A percentile compares a stretch with the other conserved stretches of the same genome.
These are phyloP conservation scores for Linyphia triangularis DNA, from an alignment of 2,888 invertebrate species.

Conservation along the genomic window DNA sequence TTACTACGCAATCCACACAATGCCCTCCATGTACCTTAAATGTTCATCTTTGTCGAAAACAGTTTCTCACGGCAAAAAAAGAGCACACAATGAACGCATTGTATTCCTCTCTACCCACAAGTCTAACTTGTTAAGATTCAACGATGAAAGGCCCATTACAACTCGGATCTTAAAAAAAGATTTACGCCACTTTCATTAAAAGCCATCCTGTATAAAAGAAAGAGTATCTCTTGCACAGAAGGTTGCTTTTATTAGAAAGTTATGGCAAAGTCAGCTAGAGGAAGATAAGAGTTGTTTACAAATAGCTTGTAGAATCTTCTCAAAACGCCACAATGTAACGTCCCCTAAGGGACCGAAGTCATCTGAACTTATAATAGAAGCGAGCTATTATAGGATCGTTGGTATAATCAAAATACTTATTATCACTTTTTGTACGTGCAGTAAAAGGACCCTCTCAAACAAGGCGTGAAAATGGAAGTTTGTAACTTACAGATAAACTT, in stretches of 20 bases:
- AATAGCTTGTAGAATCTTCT: conserved; percentile 34
- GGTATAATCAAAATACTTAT: conserved; percentile 51
- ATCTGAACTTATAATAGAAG: conserved; percentile 46
- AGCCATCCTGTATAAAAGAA: neutral
- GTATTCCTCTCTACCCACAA: neutral
- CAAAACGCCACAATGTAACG: conserved; percentile 31
- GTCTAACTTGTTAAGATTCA: neutral
- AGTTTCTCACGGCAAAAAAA: neutral
- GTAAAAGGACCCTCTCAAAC: neutral
- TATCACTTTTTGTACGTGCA: conserved; percentile 19
- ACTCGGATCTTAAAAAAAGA: neutral
- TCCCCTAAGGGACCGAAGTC: conserved; percentile 20
- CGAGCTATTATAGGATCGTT: conserved; percentile 14
- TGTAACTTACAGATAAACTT: neutral
- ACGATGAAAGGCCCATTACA: neutral
- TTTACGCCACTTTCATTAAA: conserved; percentile 25
- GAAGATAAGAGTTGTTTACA: conserved; percentile 55
- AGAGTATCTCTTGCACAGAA: conserved; percentile 43
- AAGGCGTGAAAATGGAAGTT: neutral
- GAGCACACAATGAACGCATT: neutral
- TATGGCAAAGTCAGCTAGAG: conserved; percentile 45
- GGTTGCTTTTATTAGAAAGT: conserved; percentile 56
- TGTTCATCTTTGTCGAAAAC: neutral
- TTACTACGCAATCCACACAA: neutral
- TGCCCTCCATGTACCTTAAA: conserved; percentile 9